These are phyloP conservation scores for Carcinoscorpius rotundicauda DNA, from an alignment of 1,140 invertebrate species.

Conservation along the genomic window DNA sequence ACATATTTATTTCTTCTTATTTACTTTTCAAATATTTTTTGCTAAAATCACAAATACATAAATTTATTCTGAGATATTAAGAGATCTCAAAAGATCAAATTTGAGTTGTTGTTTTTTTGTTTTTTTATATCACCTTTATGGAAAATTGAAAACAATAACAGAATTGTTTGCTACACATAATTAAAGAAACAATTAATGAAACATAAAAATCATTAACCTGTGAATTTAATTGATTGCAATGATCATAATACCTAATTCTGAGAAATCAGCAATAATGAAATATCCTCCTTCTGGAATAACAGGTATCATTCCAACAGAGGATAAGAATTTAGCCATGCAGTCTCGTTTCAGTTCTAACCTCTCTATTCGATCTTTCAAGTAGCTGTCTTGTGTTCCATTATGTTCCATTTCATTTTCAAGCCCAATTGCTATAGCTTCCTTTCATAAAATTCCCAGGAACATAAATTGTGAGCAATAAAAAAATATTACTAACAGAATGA, in stretches of 20 bases:
- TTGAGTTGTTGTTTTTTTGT: neutral
- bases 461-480: no score
- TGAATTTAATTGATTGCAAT: slow-evolving; percentile 5
- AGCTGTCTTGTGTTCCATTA: slow-evolving; percentile 61
- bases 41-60: no score
- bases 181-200: no score
- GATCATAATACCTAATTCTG: slow-evolving; percentile 44
- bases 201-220: no score
- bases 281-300: slow-evolving; percentile 91
- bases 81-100: neutral
- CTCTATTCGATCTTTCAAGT: slow-evolving; percentile 59
- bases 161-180: no score
- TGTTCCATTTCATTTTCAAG: slow-evolving; percentile 71
- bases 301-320: slow-evolving; percentile 72
- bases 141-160: no score
- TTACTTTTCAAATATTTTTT: neutral
- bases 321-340: slow-evolving; percentile 47
- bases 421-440: slow-evolving; percentile 49
- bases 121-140: neutral
- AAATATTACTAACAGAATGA: no score
- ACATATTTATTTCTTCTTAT: neutral
- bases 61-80: slow-evolving; percentile 7
- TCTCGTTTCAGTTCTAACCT: slow-evolving; percentile 74
- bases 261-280: slow-evolving; percentile 89
- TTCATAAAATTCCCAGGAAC: slow-evolving; percentile 54